Evolutionary conservation across 1,140 invertebrate genomes (phyloP).

Genomic region (Hylaeus volcanicus): DNA sequence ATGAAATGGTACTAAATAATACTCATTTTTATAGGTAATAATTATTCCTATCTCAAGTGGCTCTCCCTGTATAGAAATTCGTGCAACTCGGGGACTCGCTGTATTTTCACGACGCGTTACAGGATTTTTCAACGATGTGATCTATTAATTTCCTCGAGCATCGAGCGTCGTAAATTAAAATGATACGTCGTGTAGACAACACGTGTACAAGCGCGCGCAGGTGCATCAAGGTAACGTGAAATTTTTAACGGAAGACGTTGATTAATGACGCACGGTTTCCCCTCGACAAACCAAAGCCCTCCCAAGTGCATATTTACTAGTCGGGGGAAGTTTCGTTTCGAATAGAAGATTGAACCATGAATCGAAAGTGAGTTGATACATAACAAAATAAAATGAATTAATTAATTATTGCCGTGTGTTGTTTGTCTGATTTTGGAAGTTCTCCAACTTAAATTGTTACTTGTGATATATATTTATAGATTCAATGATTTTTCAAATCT

Average conservation of each 20-base stretch:
- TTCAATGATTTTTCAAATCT: too few species aligned
- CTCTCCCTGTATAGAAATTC: too few species aligned
- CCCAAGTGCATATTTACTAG: slow-evolving; percentile 17
- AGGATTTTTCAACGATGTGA: background rate
- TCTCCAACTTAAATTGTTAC: too few species aligned
- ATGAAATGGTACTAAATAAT: too few species aligned
- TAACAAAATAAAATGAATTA: too few species aligned
- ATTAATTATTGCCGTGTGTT: too few species aligned
- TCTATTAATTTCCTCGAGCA: slow-evolving; percentile 22
- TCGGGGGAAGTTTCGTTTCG: background rate
- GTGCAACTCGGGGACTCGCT: too few species aligned
- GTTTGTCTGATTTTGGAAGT: too few species aligned
- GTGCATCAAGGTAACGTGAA: slow-evolving; percentile 40
- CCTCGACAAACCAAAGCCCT: background rate
- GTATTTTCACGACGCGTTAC: background rate
- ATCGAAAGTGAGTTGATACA: slow-evolving; percentile 6
- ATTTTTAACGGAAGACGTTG: slow-evolving; percentile 40
- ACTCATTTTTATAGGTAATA: too few species aligned
- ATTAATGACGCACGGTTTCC: slow-evolving; percentile 43
- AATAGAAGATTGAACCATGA: background rate
- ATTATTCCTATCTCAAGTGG: too few species aligned
- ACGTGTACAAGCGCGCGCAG: background rate
- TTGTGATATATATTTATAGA: too few species aligned
- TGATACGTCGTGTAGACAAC: slow-evolving; percentile 8
- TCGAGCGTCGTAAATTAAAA: slow-evolving; percentile 22